A percentile compares a stretch with the other conserved stretches of the same genome.
These are phyloP conservation scores for Gorsachius magnificus DNA, from an alignment of 2,797 vertebrate genomes.

Conservation along the genomic window DNA sequence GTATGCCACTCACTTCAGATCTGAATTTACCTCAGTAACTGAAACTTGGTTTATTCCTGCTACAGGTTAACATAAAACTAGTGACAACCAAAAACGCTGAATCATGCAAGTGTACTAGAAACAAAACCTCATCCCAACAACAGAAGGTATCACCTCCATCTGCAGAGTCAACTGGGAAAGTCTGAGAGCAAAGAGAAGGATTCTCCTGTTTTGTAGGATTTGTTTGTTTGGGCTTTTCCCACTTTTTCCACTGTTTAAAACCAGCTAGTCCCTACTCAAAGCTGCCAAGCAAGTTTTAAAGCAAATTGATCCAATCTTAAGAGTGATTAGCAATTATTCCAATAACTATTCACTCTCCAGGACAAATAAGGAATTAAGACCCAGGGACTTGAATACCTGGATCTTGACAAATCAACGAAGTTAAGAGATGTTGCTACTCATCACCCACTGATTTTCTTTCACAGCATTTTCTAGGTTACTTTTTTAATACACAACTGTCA, in stretches of 20 bases:
- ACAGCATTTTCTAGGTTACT: not conserved
- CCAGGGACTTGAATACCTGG: not conserved
- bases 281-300: not conserved
- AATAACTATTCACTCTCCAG: not conserved
- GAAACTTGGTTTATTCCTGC: not conserved
- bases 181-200: not conserved
- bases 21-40: not conserved
- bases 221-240: not conserved
- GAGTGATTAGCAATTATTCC: not conserved
- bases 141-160: not conserved
- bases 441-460: not conserved
- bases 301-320: not conserved
- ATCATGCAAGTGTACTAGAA: not conserved
- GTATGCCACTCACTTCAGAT: accelerated
- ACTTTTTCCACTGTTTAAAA: not conserved
- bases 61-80: not conserved
- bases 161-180: not conserved
- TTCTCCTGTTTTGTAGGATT: not conserved
- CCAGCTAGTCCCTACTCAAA: not conserved
- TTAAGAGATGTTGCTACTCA: not conserved
- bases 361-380: not conserved
- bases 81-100: not conserved
- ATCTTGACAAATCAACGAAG: not conserved
- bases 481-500: not conserved
- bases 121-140: not conserved